Conservation (phyloP, 2,113 vertebrate species). For the Pedionomus torquatus region DNA sequence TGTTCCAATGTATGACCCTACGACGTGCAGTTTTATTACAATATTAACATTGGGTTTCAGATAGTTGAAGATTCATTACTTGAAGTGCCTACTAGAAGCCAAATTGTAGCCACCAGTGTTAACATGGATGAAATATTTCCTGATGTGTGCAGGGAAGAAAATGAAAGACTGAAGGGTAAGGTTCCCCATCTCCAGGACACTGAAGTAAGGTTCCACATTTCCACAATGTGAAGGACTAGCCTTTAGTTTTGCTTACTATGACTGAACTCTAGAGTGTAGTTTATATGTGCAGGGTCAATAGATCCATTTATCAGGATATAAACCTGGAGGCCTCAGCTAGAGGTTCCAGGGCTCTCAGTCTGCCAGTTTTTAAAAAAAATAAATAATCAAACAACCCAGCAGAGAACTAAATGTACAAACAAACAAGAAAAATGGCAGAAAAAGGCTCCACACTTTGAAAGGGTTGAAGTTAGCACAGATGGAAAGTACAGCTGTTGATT, state of each 20-base stretch:
- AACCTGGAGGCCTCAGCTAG: not conserved
- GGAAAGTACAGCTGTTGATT: not conserved
- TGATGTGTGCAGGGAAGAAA: not conserved
- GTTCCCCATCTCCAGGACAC: not conserved
- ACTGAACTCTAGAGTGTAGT: not conserved
- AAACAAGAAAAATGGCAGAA: not conserved
- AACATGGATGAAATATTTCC: not conserved
- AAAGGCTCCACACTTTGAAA: not conserved
- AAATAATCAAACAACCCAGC: not conserved
- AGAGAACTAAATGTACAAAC: not conserved
- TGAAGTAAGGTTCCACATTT: not conserved
- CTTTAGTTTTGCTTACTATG: not conserved
- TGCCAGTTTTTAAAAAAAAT: not conserved
- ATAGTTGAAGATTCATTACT: not conserved
- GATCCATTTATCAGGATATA: not conserved
- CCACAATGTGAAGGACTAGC: not conserved
- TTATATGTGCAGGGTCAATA: not conserved
- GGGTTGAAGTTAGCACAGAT: not conserved
- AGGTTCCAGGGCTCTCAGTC: not conserved
- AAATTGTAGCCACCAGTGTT: not conserved
- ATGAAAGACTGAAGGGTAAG: not conserved
- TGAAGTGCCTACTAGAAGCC: not conserved
- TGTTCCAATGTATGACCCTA: not conserved
- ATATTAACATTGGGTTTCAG: not conserved
- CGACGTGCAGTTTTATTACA: not conserved